Percentiles rank a stretch among this genome's conserved stretches.
Evolutionary conservation across 2,113 vertebrate species (phyloP).

Genomic region (Stomatorhinus ivindoensis): DNA sequence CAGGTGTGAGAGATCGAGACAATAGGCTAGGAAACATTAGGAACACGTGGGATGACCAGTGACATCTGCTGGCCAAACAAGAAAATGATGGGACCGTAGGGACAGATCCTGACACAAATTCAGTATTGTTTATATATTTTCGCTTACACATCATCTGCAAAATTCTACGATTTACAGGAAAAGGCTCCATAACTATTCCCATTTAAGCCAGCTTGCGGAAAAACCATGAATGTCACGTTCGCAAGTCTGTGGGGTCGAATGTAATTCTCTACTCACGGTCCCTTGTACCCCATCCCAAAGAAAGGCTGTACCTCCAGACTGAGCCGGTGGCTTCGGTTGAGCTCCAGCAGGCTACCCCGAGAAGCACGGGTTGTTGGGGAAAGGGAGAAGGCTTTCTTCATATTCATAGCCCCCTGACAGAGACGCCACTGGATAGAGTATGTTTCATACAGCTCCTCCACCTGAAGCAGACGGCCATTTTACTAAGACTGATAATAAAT

Average conservation of each 20-base stretch:
- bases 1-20: neutral
- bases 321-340: slow-evolving; percentile 76
- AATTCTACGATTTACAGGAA: neutral
- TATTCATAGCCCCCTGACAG: slow-evolving; percentile 80
- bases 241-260: neutral
- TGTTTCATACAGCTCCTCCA: slow-evolving; percentile 89
- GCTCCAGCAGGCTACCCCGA: slow-evolving; percentile 83
- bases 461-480: slow-evolving; percentile 48
- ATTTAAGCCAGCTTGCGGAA: neutral
- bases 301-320: slow-evolving; percentile 72
- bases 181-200: neutral
- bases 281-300: neutral
- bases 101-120: neutral
- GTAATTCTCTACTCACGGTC: neutral
- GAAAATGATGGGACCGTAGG: neutral
- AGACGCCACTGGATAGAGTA: slow-evolving; percentile 88
- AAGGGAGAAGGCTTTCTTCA: slow-evolving; percentile 81
- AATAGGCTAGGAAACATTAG: neutral
- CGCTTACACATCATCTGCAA: neutral
- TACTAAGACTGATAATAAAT: neutral
- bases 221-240: neutral
- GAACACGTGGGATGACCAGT: neutral
- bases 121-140: neutral
- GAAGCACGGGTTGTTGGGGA: slow-evolving; percentile 77
- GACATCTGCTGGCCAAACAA: neutral